Base-by-base conservation (phyloP, 2,888 invertebrate genomes). In the Chymomyza fuscimana region DNA sequence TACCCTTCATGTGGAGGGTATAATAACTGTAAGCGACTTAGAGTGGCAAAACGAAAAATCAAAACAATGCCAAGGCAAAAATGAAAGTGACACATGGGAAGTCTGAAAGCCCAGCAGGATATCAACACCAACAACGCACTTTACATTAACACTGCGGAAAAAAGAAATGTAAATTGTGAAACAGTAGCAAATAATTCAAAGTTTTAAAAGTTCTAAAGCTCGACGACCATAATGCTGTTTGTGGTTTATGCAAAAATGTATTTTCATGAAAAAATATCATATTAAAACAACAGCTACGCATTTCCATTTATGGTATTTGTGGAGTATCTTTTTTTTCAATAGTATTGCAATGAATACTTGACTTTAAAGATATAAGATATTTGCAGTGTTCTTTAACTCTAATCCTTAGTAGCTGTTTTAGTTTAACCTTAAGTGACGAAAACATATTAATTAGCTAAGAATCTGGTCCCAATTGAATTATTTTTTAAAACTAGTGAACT, bases 51-150 rank as follows among this genome's bases (percentile, higher is more conserved):
- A 46, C 12, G 40, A 46, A 46, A 12, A 46, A 46, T 46, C 40
- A 9, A 9, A 22, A 54, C 19, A 54, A 54, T n/a, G 54, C 83
- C 84, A 72, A 70, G 78, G 76, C 69, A 87, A 70, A 82, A 78
- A 72, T 84, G 72, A 86, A 86, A 83, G 68, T 78, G 87, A 81
- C 81, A 81, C 81, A 73, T 63, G 81, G 56, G 16, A 19, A 25
- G 58, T 25, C 32, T 50, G 7, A 46, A 16, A 65, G 46, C 66
- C 67, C 85, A 72, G 75, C 86, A 74, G 83, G 81, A 78, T 80
- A 82, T 86, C 72, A 82, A 61, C 51, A 62, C 22, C 25, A 19
- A 58, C 58, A 29, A 46, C 58, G 58, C 58, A 12, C 12, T 46
- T 46, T 46, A 46, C 40, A 46, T 46, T 46, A 46, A 46, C 40